Conservation (phyloP, 2,113 vertebrate genomes). For the Petaurus breviceps region DNA sequence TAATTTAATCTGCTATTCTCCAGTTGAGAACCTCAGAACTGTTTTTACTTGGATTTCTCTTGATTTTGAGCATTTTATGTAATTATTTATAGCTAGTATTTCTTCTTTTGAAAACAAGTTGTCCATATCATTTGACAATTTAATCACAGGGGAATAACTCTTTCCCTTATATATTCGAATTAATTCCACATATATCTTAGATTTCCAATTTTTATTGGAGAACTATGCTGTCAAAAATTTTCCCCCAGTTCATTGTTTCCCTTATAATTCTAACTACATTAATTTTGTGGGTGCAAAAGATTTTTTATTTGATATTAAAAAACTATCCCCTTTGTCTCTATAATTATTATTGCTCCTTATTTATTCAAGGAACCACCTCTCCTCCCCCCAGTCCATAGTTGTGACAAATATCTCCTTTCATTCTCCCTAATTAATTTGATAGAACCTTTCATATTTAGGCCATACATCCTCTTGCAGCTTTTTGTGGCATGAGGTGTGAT, state of each 20-base stretch:
- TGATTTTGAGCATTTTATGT: not conserved
- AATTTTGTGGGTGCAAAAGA: not conserved
- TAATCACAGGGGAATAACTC: not conserved
- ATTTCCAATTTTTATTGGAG: not conserved
- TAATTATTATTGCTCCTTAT: not conserved
- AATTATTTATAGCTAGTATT: not conserved
- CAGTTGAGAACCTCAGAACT: not conserved
- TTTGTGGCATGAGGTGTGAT: not conserved
- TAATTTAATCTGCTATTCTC: not conserved
- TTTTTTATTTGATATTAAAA: not conserved
- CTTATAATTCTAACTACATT: not conserved
- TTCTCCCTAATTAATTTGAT: not conserved
- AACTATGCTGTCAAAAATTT: not conserved
- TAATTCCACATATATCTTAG: not conserved
- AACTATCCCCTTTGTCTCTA: not conserved
- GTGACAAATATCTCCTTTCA: not conserved
- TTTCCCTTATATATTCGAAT: not conserved
- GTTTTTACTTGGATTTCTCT: not conserved
- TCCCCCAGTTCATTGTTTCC: not conserved
- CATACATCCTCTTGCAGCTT: not conserved
- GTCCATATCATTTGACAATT: not conserved
- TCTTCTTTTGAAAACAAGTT: not conserved
- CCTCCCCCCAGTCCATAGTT: not conserved
- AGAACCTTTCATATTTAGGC: not conserved
- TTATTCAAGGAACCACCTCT: not conserved